These are phyloP conservation scores for Lepeophtheirus salmonis DNA, from an alignment of 1,140 invertebrate species.

Conservation along the genomic window DNA sequence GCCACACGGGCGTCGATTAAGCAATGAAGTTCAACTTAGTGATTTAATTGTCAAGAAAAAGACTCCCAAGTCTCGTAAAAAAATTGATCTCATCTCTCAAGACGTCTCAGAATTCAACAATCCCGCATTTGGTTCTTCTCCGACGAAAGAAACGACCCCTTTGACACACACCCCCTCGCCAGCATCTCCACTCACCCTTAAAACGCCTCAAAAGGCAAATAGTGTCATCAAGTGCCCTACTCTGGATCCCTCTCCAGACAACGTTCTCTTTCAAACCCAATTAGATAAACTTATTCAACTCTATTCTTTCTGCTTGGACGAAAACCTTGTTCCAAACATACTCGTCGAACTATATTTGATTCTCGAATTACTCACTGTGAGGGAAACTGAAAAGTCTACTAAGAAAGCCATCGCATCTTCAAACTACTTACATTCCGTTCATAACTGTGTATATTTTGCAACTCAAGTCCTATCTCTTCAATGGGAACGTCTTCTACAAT, in stretches of 20 bases:
- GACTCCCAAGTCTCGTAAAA: neutral
- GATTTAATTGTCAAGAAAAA: neutral
- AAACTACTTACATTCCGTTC: constrained; percentile 25
- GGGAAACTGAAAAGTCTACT: neutral
- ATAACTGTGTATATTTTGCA: constrained; percentile 42
- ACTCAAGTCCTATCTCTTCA: constrained; percentile 31
- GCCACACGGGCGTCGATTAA: neutral
- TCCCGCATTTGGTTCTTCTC: too few species aligned
- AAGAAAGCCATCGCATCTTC: neutral
- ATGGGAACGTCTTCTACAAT: constrained; percentile 28
- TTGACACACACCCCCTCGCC: too few species aligned
- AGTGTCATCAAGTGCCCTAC: too few species aligned
- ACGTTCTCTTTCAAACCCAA: neutral
- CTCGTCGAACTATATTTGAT: constrained; percentile 40
- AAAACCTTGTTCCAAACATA: constrained; percentile 35
- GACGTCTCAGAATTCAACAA: too few species aligned
- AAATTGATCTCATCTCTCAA: neutral
- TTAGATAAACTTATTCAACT: constrained; percentile 1
- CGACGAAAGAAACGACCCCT: too few species aligned
- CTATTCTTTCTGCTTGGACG: neutral
- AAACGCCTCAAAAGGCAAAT: too few species aligned
- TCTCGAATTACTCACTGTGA: constrained; percentile 32
- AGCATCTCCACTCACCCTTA: too few species aligned
- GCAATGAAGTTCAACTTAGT: neutral
- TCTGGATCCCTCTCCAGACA: too few species aligned